Evolutionary conservation across 2,888 invertebrate genomes (phyloP).

Genomic region (Melikaiella ostensackeni): DNA sequence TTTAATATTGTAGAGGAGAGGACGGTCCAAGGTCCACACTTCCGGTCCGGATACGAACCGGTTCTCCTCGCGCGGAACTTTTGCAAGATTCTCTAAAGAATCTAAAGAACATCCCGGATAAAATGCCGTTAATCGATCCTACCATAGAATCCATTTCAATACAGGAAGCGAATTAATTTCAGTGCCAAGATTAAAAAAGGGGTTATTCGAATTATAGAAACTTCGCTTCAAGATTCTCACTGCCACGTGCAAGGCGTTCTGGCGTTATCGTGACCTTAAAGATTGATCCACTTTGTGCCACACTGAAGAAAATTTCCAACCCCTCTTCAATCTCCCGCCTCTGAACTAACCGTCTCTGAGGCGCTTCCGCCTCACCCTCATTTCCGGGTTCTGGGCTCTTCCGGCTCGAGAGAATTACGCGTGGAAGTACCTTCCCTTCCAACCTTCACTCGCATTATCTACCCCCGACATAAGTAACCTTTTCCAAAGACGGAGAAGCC

Average conservation of each 20-base stretch:
- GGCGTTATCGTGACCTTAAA: constrained; percentile 59
- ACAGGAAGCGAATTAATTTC: background rate
- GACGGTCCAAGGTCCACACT: constrained; percentile 72
- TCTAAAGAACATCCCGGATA: background rate
- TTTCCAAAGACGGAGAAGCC: constrained; percentile 47
- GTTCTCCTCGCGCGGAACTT: constrained; percentile 62
- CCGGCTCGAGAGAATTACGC: constrained; percentile 65
- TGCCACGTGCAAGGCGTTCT: background rate
- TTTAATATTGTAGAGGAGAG: constrained; percentile 25
- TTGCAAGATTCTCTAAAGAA: constrained; percentile 11
- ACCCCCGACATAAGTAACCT: constrained; percentile 49
- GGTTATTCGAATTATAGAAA: background rate
- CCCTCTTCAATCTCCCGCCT: constrained; percentile 45
- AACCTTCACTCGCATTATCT: constrained; percentile 54
- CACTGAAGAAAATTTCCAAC: constrained; percentile 58
- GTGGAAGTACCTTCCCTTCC: constrained; percentile 56
- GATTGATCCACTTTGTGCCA: constrained; percentile 60
- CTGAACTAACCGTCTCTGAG: constrained; percentile 50
- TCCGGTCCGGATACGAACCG: constrained; percentile 77
- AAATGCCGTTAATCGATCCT: constrained; percentile 33
- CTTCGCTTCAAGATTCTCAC: too few relatives aligned
- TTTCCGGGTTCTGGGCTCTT: constrained; percentile 72
- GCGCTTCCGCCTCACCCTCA: constrained; percentile 70
- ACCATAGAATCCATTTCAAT: background rate
- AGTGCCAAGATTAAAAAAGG: background rate